Evolutionary conservation across 2,113 vertebrate genomes (phyloP).

Genomic region (Polyodon spathula): DNA sequence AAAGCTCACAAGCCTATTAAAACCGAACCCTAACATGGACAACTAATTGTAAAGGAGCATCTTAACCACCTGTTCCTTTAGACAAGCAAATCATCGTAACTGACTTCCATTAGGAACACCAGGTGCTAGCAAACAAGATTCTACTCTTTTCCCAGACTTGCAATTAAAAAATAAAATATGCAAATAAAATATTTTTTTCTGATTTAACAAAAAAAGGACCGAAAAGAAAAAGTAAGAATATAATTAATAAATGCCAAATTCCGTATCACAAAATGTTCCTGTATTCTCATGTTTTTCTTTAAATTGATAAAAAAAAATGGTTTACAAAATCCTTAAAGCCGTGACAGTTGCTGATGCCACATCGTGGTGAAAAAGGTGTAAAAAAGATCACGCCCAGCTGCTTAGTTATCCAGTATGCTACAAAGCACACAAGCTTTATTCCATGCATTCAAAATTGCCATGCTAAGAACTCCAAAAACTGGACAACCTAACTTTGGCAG

Average conservation of each 20-base stretch:
- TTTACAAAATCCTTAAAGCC: constrained; percentile 28
- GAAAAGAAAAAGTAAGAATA: neutral
- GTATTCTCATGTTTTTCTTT: constrained; percentile 17
- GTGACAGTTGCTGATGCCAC: constrained; percentile 23
- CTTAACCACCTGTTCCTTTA: too few relatives aligned
- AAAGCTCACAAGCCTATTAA: too few relatives aligned
- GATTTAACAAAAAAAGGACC: neutral
- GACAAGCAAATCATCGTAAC: too few relatives aligned
- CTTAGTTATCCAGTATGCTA: constrained; percentile 41
- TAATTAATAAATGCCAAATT: constrained; percentile 9
- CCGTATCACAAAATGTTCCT: constrained; percentile 17
- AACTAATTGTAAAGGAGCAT: too few relatives aligned
- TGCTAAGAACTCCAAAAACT: constrained; percentile 26
- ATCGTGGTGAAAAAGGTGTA: constrained; percentile 31
- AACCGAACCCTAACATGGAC: too few relatives aligned
- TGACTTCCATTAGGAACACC: too few relatives aligned
- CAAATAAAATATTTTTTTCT: neutral
- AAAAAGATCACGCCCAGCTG: constrained; percentile 28
- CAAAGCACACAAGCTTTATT: constrained; percentile 43
- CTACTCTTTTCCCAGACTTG: neutral
- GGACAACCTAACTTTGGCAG: too few relatives aligned
- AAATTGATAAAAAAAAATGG: neutral
- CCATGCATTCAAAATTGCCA: constrained; percentile 19
- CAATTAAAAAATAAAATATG: constrained; percentile 1
- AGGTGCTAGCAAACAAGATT: too few relatives aligned